Conservation (phyloP, 2,797 vertebrate genomes). For the Picus viridis region DNA sequence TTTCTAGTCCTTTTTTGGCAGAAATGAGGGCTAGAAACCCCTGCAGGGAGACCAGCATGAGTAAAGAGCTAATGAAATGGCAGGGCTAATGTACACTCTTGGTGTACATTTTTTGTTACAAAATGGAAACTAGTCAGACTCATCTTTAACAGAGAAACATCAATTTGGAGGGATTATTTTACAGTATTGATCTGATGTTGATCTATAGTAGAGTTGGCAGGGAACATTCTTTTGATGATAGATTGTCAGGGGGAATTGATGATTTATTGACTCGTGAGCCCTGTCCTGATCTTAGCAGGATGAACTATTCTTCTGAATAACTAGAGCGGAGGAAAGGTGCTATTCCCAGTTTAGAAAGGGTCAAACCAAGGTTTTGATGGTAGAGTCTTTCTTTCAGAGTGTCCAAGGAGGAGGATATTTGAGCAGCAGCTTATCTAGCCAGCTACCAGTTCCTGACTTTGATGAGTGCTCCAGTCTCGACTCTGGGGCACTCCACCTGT, state of each 20-base stretch:
- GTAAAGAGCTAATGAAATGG: neutral
- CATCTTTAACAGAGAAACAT: neutral
- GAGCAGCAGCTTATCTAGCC: neutral
- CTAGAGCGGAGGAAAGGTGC: neutral
- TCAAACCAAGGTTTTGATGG: neutral
- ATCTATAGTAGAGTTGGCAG: neutral
- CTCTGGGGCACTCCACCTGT: accelerated
- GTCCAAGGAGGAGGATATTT: neutral
- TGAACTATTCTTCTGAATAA: neutral
- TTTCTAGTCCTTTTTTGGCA: neutral
- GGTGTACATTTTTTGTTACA: neutral
- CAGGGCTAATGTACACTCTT: neutral
- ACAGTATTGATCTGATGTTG: neutral
- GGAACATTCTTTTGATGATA: neutral
- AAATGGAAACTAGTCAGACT: neutral
- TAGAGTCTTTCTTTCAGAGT: neutral
- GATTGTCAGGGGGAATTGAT: neutral
- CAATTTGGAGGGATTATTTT: neutral
- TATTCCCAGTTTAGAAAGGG: neutral
- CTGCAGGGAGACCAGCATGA: neutral
- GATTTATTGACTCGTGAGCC: neutral
- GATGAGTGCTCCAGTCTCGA: neutral
- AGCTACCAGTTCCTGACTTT: neutral
- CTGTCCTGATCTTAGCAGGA: neutral
- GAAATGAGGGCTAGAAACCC: neutral